These are phyloP conservation scores for Ptychadena robeensis DNA, from an alignment of 2,797 vertebrate species.

Conservation along the genomic window DNA sequence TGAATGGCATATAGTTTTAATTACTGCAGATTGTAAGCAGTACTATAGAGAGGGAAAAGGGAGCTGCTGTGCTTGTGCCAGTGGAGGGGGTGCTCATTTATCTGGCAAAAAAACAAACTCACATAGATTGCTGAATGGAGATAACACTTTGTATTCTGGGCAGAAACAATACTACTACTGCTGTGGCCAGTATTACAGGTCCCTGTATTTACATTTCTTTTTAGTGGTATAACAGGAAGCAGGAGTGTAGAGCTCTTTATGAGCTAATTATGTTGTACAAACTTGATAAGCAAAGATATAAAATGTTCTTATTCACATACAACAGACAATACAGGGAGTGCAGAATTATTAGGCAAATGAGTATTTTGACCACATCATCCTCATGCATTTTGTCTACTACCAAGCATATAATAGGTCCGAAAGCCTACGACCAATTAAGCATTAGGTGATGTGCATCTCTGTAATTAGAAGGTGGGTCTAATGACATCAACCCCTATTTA, in stretches of 20 bases:
- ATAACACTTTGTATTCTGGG: slow-evolving; percentile 39
- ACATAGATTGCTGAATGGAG: slow-evolving; percentile 20
- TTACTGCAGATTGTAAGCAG: slow-evolving; percentile 87
- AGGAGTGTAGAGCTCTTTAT: background rate
- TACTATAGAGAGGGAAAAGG: slow-evolving; percentile 79
- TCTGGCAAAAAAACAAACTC: slow-evolving; percentile 40
- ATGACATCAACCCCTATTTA: too few species aligned
- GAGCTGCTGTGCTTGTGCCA: slow-evolving; percentile 71
- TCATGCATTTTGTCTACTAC: too few species aligned
- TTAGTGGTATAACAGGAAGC: too few species aligned
- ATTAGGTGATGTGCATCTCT: too few species aligned
- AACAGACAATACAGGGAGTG: background rate
- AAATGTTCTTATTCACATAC: background rate
- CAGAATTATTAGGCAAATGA: too few species aligned
- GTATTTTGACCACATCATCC: too few species aligned
- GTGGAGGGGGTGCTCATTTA: slow-evolving; percentile 39
- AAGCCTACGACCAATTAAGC: too few species aligned
- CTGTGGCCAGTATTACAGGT: too few species aligned
- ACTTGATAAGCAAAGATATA: background rate
- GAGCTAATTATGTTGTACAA: background rate
- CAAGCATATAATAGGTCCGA: too few species aligned
- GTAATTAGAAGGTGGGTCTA: too few species aligned
- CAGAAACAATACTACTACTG: background rate
- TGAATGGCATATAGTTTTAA: slow-evolving; percentile 88
- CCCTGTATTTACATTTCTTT: too few species aligned